These are phyloP conservation scores for Lagria hirta DNA, from an alignment of 2,888 invertebrate species.

Conservation along the genomic window DNA sequence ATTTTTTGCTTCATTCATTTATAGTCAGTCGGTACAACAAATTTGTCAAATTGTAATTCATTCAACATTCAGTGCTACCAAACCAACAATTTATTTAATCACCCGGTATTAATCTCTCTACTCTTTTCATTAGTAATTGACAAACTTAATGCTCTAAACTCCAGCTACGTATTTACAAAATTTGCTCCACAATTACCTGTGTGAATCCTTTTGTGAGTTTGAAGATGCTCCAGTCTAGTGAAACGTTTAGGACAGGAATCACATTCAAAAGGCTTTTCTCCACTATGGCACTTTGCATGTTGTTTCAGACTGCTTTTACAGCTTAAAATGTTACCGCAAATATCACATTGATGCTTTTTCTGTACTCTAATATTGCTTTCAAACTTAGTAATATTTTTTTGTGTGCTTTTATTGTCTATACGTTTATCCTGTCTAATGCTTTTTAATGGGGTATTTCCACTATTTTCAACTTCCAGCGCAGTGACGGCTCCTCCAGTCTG, in stretches of 20 bases:
- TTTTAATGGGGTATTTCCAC: neutral
- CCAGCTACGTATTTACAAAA: neutral
- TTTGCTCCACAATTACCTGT: constrained; percentile 42
- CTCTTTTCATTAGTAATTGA: neutral
- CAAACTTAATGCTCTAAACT: too few relatives aligned
- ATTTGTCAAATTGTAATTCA: neutral
- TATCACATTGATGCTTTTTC: constrained; percentile 36
- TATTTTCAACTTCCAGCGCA: neutral
- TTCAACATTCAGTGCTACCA: too few relatives aligned
- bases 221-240: constrained; percentile 38
- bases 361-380: too few relatives aligned
- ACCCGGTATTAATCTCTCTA: neutral
- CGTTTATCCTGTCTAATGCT: constrained; percentile 1
- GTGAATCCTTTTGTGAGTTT: constrained; percentile 42
- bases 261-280: constrained; percentile 40
- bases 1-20: too few relatives aligned
- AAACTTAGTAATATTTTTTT: constrained; percentile 10
- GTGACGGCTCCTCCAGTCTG: neutral
- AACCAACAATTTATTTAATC: neutral
- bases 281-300: constrained; percentile 38
- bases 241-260: constrained; percentile 41
- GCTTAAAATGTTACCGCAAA: constrained; percentile 39
- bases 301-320: constrained; percentile 38
- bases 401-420: neutral
- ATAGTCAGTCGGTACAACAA: neutral